These are phyloP conservation scores for Spodoptera littoralis DNA, from an alignment of 2,888 invertebrate genomes.

Conservation along the genomic window DNA sequence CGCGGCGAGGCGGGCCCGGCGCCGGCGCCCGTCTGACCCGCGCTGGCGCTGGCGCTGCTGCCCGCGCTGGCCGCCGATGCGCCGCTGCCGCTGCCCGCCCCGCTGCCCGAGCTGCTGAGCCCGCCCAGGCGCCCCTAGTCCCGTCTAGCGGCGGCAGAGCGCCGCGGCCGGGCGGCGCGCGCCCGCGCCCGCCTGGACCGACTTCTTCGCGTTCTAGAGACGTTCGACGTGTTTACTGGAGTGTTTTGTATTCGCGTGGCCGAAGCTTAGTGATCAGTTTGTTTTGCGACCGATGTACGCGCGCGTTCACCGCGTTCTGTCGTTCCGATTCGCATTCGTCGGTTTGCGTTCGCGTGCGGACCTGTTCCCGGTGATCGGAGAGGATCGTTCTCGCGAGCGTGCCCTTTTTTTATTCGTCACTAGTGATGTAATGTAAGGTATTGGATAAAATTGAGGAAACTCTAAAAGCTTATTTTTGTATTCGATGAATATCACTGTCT, in stretches of 20 bases:
- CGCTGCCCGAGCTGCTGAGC: slow-evolving; percentile 87
- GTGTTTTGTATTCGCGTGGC: slow-evolving; percentile 85
- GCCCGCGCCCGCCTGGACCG: slow-evolving; percentile 74
- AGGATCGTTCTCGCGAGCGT: slow-evolving; percentile 80
- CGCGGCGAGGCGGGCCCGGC: slow-evolving; percentile 93
- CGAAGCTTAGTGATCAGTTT: slow-evolving; percentile 85
- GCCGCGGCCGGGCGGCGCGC: slow-evolving; percentile 55
- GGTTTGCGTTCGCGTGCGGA: slow-evolving; percentile 73
- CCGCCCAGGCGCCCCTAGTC: slow-evolving; percentile 85
- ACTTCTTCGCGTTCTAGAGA: slow-evolving; percentile 77
- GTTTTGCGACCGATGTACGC: slow-evolving; percentile 84
- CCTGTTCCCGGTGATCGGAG: slow-evolving; percentile 74
- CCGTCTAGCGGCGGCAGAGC: slow-evolving; percentile 64
- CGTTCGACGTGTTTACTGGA: slow-evolving; percentile 80
- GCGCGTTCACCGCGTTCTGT: slow-evolving; percentile 77
- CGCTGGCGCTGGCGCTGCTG: slow-evolving; percentile 88
- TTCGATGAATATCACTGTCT: slow-evolving; percentile 85
- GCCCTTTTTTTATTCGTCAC: slow-evolving; percentile 81
- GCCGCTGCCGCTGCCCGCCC: slow-evolving; percentile 86
- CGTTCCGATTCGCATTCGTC: slow-evolving; percentile 73
- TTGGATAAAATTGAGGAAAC: slow-evolving; percentile 86
- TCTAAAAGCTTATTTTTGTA: slow-evolving; percentile 89
- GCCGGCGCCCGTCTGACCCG: slow-evolving; percentile 91
- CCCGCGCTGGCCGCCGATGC: slow-evolving; percentile 85
- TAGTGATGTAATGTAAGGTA: slow-evolving; percentile 84